Evolutionary conservation across 2,888 invertebrate genomes (phyloP), one percentile per base, ranked within the genome.

Genomic region (Allygus modestus): DNA sequence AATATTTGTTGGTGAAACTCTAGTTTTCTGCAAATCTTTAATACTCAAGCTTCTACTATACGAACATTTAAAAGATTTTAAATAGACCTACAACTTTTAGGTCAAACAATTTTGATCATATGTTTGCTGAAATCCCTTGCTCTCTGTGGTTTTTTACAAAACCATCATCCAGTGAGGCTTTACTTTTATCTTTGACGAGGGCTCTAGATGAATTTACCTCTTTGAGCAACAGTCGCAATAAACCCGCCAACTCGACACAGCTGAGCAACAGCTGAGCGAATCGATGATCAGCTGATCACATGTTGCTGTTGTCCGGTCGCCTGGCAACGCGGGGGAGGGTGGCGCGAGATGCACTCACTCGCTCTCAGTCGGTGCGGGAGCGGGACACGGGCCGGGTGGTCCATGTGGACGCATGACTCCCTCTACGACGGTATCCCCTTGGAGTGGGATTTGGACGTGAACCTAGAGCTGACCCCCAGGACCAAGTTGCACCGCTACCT

Each of bases 371-470:
- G 61, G 65, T 61, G 65, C 51, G 73, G 81, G 31, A 69, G 23
- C 84, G 37, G 84, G 5, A 2, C 20, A 12, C 12, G 61, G n/a
- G 28, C 73, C 46, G 37, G 1, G 23, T 43, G 41, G 82, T 84
- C 37, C 46, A 85, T 85, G 84, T 46, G 84, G 28, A n/a, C 77
- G 61, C 65, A 83, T 61, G 65, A 65, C 46, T n/a, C 46, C 46
- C 46, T 28, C 46, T 79, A 79, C 79, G 77, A 82, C 54, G 73
- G 31, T 37, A 85, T 86, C 83, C 86, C 86, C 5, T 71, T 87
- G 82, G 87, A 87, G 65, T 87, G 87, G 87, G 87, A 87, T 75
- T 79, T 87, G 58, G 87, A 87, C 86, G 58, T 87, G 15, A 87
- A 87, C 83, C 85, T 87, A 61, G 87, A 87, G 83, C 54, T 87